phyloP scores from a whole-genome alignment of 2,888 invertebrate species.

The Apantesis nais region DNA sequence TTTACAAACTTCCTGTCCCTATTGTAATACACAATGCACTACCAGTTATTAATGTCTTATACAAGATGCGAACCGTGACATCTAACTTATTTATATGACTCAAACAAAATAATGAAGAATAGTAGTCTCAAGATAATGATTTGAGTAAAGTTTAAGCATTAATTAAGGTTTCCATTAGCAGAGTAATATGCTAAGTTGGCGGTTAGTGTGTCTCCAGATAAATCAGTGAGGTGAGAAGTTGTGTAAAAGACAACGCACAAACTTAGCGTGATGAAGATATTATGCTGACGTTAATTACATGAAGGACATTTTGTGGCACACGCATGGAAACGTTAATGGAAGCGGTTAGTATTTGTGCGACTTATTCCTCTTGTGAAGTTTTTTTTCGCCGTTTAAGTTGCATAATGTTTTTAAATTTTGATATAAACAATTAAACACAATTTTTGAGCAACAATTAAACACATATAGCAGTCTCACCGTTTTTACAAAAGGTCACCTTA shows the following conservation, averaged over 20 bases:
- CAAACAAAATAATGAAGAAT: conserved; percentile 59
- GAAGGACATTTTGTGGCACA: neutral
- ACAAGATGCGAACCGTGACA: conserved; percentile 61
- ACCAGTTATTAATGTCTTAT: conserved; percentile 77
- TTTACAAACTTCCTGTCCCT: conserved; percentile 78
- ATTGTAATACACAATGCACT: conserved; percentile 77
- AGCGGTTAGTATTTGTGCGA: neutral
- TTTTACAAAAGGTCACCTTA: neutral
- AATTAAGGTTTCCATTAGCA: conserved; percentile 70
- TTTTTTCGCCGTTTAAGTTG: neutral
- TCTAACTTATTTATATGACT: conserved; percentile 65
- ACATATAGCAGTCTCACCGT: neutral
- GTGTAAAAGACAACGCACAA: conserved; percentile 54
- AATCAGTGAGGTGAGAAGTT: conserved; percentile 47
- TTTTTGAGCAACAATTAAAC: neutral
- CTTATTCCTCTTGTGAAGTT: neutral
- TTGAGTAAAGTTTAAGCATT: conserved; percentile 66
- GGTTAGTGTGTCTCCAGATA: conserved; percentile 58
- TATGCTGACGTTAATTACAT: conserved; percentile 18
- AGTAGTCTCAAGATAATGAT: conserved; percentile 64
- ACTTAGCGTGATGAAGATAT: conserved; percentile 46
- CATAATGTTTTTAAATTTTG: neutral
- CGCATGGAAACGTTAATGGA: neutral
- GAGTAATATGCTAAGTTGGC: conserved; percentile 57
- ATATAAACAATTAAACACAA: neutral